Evolutionary conservation across 2,113 vertebrate species (phyloP).

Genomic region (Hippocampus mohnikei): DNA sequence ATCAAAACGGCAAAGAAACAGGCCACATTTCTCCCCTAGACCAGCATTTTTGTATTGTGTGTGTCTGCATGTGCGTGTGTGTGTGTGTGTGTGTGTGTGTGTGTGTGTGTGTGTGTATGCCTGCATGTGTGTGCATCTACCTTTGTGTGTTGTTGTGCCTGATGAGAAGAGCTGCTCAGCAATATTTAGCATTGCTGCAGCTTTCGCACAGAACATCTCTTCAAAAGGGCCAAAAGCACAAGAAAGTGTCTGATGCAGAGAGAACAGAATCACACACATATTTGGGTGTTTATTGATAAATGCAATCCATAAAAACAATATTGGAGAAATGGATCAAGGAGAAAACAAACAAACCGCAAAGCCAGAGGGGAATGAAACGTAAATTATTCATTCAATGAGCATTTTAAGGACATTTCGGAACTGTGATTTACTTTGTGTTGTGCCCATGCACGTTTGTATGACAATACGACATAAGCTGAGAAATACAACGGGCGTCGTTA

Average conservation of each 20-base stretch:
- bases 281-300: constrained; percentile 32
- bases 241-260: constrained; percentile 12
- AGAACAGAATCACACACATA: constrained; percentile 18
- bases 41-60: constrained; percentile 64
- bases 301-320: neutral
- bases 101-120: constrained; percentile 17
- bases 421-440: neutral
- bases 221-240: constrained; percentile 44
- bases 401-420: neutral
- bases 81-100: constrained; percentile 12
- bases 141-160: constrained; percentile 25
- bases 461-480: neutral
- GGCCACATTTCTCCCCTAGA: constrained; percentile 71
- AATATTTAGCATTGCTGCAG: constrained; percentile 69
- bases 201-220: constrained; percentile 64
- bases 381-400: neutral
- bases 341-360: neutral
- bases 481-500: constrained; percentile 7
- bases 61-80: constrained; percentile 20
- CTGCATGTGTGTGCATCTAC: constrained; percentile 22
- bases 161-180: constrained; percentile 69
- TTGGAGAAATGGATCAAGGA: neutral
- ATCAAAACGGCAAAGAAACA: constrained; percentile 72
- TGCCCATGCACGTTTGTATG: neutral
- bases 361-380: neutral